Percentiles rank a stretch among this genome's conserved stretches.
Conservation (phyloP, 2,113 vertebrate genomes). For the Apodemus speciosus region DNA sequence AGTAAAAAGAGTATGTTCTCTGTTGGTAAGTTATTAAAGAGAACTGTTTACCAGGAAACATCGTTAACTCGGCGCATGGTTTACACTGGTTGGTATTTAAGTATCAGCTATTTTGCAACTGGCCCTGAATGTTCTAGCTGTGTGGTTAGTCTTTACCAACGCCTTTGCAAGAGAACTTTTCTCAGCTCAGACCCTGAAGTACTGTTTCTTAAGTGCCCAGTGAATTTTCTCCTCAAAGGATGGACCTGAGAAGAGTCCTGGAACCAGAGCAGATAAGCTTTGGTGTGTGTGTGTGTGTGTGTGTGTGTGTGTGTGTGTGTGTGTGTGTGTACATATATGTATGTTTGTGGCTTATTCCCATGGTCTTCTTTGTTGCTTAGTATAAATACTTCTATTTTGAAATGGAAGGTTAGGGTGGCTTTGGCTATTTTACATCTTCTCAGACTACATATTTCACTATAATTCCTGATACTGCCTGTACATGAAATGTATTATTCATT, state of each 20-base stretch:
- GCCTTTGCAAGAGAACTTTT: background rate
- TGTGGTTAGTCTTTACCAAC: background rate
- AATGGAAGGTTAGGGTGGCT: background rate
- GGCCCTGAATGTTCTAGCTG: background rate
- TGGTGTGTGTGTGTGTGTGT: background rate
- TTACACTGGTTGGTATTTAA: background rate
- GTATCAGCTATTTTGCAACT: background rate
- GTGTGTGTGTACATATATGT: background rate
- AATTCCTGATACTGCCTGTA: background rate
- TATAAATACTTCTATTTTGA: background rate
- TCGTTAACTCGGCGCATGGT: background rate
- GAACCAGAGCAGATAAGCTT: background rate
- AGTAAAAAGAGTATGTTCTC: background rate
- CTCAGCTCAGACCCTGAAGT: background rate
- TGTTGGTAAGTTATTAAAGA: background rate
- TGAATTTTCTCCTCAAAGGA: background rate
- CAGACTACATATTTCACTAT: background rate
- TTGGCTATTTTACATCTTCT: background rate
- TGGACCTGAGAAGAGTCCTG: background rate
- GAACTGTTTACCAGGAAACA: constrained; percentile 47
- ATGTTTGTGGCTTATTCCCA: background rate
- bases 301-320: background rate
- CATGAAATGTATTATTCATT: background rate
- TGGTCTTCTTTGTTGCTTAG: background rate
- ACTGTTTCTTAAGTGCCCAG: background rate